A percentile compares a stretch with the other conserved stretches of the same genome.
Evolutionary conservation across 2,888 invertebrate genomes (phyloP).

Genomic region (Acleris laterana): DNA sequence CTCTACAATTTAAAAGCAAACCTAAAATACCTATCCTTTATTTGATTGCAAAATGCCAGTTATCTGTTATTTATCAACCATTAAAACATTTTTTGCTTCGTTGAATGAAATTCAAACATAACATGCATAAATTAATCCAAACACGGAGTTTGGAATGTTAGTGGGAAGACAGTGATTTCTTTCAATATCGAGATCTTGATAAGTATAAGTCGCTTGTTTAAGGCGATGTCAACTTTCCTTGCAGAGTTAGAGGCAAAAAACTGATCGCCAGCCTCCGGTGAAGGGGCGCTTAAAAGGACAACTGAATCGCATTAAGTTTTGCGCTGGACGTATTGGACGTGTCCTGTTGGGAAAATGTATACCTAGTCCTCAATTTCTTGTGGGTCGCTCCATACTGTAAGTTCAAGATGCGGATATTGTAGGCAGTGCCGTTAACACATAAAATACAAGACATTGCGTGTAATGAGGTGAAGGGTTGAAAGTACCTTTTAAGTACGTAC

Average conservation of each 20-base stretch:
- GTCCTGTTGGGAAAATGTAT: slow-evolving; percentile 31
- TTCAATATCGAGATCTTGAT: slow-evolving; percentile 64
- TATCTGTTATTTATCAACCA: neutral
- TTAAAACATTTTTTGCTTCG: slow-evolving; percentile 1
- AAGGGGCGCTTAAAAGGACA: slow-evolving; percentile 48
- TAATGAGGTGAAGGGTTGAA: too few species aligned
- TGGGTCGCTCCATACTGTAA: slow-evolving; percentile 5
- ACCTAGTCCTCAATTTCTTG: slow-evolving; percentile 21
- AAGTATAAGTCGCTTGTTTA: slow-evolving; percentile 54
- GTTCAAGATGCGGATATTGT: neutral
- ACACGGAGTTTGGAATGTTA: slow-evolving; percentile 65
- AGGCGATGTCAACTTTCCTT: slow-evolving; percentile 77
- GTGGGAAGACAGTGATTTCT: slow-evolving; percentile 75
- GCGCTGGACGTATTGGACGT: slow-evolving; percentile 17
- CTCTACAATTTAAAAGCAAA: too few species aligned
- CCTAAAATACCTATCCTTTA: too few species aligned
- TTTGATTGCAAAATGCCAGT: too few species aligned
- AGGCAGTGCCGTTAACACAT: too few species aligned
- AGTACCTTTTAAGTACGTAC: too few species aligned
- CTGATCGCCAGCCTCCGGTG: slow-evolving; percentile 35
- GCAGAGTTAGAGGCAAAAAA: slow-evolving; percentile 74
- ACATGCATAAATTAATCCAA: slow-evolving; percentile 68
- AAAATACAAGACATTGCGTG: too few species aligned
- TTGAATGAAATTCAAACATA: neutral
- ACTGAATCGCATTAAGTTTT: slow-evolving; percentile 43